Evolutionary conservation across 2,888 invertebrate genomes (phyloP).

Genomic region (Galeruca laticollis): DNA sequence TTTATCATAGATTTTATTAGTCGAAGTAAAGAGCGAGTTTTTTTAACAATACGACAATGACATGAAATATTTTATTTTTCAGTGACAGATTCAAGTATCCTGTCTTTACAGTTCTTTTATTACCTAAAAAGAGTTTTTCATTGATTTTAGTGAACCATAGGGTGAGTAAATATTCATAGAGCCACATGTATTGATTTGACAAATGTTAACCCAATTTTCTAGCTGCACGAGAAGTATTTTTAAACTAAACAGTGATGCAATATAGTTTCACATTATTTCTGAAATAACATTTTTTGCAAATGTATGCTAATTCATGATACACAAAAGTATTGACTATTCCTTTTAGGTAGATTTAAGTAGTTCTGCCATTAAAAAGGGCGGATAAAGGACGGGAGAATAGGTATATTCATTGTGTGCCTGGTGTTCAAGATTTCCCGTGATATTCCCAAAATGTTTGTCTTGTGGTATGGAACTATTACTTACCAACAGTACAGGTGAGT

Average conservation of each 20-base stretch:
- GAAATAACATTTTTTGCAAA: conserved; percentile 12
- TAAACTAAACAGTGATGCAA: conserved; percentile 35
- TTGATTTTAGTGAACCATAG: conserved; percentile 2
- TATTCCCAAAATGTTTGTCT: conserved; percentile 61
- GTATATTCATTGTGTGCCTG: neutral
- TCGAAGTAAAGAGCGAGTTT: neutral
- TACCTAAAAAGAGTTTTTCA: neutral
- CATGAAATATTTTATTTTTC: conserved; percentile 8
- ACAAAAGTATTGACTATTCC: neutral
- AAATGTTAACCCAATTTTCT: conserved; percentile 13
- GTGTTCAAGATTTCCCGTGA: neutral
- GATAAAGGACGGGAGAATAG: neutral
- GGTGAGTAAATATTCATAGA: conserved; percentile 10
- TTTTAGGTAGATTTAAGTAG: conserved; percentile 1
- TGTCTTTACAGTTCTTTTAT: neutral
- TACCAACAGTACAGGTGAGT: conserved; percentile 66
- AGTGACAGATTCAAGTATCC: neutral
- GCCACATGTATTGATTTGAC: conserved; percentile 18
- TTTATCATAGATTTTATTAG: neutral
- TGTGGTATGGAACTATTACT: conserved; percentile 65
- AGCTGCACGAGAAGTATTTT: conserved; percentile 28
- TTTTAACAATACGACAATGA: conserved; percentile 2
- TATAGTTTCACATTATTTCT: conserved; percentile 16
- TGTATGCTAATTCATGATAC: neutral
- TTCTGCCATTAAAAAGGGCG: neutral